Conservation (phyloP, 23 tunicate species). For the Botrylloides violaceus region DNA sequence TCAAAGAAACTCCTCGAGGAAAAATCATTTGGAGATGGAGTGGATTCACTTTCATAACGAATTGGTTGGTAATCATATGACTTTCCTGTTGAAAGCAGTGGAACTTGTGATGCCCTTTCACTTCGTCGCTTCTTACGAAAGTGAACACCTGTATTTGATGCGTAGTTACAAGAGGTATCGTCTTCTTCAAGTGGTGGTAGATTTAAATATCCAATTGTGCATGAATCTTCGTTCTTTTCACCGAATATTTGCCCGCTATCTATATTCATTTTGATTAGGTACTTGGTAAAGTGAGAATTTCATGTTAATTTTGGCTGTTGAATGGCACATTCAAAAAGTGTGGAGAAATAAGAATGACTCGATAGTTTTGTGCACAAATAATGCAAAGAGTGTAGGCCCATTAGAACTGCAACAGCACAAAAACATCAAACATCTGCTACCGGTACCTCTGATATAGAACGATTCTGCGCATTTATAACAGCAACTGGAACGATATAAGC, state of each 20-base stretch:
- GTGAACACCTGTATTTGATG: not conserved
- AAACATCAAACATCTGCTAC: too few relatives aligned
- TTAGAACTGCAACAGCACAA: too few relatives aligned
- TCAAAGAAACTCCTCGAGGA: slow-evolving; percentile 1
- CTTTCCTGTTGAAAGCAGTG: not conserved
- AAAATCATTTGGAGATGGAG: slow-evolving; percentile 10
- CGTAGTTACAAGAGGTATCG: not conserved
- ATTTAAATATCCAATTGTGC: not conserved
- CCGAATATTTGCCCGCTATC: not conserved
- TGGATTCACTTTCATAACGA: slow-evolving; percentile 16
- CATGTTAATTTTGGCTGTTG: too few relatives aligned
- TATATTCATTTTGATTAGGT: not conserved
- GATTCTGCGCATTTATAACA: too few relatives aligned
- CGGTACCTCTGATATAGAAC: too few relatives aligned
- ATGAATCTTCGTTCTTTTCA: not conserved
- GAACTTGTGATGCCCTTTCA: not conserved
- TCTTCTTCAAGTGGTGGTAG: not conserved
- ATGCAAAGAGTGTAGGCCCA: too few relatives aligned
- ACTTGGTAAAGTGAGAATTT: too few relatives aligned
- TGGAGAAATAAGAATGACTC: too few relatives aligned
- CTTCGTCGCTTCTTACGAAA: not conserved
- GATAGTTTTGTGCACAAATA: too few relatives aligned
- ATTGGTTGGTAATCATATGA: slow-evolving; percentile 17
- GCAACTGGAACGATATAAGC: too few relatives aligned
- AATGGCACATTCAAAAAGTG: too few relatives aligned